These are phyloP conservation scores for Alectoris magna DNA, from an alignment of 2,797 vertebrate species.

Conservation along the genomic window DNA sequence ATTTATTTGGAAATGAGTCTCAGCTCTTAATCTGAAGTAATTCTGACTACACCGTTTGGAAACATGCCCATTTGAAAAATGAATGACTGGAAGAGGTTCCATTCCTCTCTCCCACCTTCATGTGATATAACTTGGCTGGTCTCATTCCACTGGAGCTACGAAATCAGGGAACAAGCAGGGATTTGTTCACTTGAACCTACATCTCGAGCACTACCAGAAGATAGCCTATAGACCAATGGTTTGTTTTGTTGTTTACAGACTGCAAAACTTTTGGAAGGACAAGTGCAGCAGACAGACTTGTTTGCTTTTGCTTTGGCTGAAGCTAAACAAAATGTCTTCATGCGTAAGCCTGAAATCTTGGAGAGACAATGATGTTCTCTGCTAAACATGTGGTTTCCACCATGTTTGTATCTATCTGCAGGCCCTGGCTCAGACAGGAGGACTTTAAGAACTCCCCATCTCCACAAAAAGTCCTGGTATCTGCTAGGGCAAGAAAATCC, in stretches of 20 bases:
- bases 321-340: not conserved
- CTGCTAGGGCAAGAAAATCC: conserved; percentile 32
- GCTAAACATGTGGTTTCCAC: not conserved
- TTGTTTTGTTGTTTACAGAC: not conserved
- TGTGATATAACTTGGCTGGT: not conserved
- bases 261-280: not conserved
- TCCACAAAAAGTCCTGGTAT: not conserved
- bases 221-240: not conserved
- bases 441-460: not conserved
- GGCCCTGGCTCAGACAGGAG: not conserved
- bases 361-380: not conserved
- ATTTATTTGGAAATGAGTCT: not conserved
- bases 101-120: not conserved
- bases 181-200: not conserved
- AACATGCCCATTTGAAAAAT: not conserved
- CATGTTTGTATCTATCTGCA: not conserved
- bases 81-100: not conserved
- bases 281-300: not conserved
- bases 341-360: not conserved
- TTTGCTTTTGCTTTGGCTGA: conserved; percentile 2
- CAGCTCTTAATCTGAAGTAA: not conserved
- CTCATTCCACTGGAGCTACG: not conserved
- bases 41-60: not conserved
- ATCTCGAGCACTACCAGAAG: not conserved
- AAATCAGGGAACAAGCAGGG: not conserved